phyloP scores from a whole-genome alignment of 92 coral and sea anemone species.

The Metridium senile region DNA sequence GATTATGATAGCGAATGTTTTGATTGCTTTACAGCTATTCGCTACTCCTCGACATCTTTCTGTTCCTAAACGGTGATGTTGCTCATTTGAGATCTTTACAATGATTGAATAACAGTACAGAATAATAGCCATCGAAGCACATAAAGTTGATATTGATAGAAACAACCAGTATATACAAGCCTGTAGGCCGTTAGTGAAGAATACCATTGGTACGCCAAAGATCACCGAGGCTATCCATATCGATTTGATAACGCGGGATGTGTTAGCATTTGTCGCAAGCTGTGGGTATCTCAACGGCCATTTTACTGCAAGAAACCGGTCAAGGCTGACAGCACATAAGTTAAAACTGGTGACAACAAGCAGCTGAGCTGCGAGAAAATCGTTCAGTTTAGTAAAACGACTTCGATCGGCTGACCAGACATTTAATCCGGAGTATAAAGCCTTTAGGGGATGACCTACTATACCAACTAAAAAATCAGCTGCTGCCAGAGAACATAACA shows the following conservation, averaged over 20 bases:
- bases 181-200: neutral
- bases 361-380: neutral
- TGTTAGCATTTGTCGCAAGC: neutral
- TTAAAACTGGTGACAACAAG: neutral
- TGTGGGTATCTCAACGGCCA: conserved; percentile 12
- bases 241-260: neutral
- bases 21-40: conserved; percentile 12
- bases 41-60: neutral
- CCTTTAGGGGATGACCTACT: neutral
- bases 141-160: conserved; percentile 2
- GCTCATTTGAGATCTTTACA: conserved; percentile 9
- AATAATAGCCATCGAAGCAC: neutral
- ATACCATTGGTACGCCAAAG: conserved; percentile 8
- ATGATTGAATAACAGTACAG: conserved; percentile 5
- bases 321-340: conserved; percentile 9
- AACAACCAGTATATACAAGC: conserved; percentile 17
- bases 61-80: neutral
- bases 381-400: neutral
- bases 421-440: neutral
- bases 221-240: conserved; percentile 9
- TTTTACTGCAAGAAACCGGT: conserved; percentile 21
- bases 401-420: neutral
- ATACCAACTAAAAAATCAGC: conserved; percentile 10
- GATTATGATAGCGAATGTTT: conserved; percentile 6
- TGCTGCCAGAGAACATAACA: conserved; percentile 14